Conservation (phyloP, 2,888 invertebrate genomes). For the Dinocampus coccinellae region DNA sequence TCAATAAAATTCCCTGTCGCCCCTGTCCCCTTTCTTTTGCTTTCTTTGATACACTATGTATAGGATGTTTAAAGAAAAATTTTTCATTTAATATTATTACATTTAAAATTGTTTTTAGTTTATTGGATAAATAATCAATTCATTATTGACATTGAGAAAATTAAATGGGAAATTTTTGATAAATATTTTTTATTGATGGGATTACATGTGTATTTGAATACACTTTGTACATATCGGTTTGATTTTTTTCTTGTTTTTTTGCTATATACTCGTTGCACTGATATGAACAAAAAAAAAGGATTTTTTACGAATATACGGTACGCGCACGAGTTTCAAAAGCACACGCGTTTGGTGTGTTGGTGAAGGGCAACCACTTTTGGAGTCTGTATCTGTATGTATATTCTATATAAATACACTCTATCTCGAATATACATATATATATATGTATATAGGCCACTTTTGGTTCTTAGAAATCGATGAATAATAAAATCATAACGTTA, state of each 20-base stretch:
- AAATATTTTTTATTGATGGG: no score
- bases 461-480: constrained; percentile 39
- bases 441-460: constrained; percentile 13
- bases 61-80: no score
- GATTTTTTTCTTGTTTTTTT: no score
- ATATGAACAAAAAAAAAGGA: not conserved
- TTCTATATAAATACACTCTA: not conserved
- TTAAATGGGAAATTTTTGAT: no score
- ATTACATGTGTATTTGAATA: not conserved
- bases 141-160: no score
- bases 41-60: no score
- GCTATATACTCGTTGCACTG: constrained; percentile 29
- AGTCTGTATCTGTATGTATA: not conserved
- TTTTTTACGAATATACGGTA: not conserved
- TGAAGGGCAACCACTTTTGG: not conserved
- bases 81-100: no score
- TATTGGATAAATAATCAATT: no score
- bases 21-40: not conserved
- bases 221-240: not conserved
- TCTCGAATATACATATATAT: not conserved
- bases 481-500: constrained; percentile 44
- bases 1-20: not conserved
- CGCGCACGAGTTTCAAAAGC: not conserved
- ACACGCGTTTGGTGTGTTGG: not conserved
- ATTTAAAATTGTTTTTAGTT: no score